A percentile compares a stretch with the other conserved stretches of the same genome.
Evolutionary conservation across 1,140 invertebrate genomes (phyloP).

Genomic region (Polypedilum vanderplanki): DNA sequence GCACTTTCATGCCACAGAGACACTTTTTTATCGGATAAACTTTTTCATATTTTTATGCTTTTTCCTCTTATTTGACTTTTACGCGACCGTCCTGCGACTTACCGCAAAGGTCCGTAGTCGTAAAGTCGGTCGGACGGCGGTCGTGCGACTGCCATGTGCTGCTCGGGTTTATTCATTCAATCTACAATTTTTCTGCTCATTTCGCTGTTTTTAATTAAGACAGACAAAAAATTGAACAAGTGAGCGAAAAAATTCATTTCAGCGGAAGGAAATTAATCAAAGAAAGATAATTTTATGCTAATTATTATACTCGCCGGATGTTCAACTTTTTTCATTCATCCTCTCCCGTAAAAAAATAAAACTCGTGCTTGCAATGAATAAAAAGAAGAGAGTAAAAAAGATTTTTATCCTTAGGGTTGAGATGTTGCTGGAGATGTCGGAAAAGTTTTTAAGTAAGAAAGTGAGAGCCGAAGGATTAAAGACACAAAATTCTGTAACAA

Average conservation of each 20-base stretch:
- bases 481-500: too few relatives aligned
- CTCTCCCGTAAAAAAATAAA: neutral
- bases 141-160: too few relatives aligned
- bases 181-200: neutral
- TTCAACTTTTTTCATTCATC: constrained; percentile 6
- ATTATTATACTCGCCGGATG: constrained; percentile 2
- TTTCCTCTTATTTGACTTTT: too few relatives aligned
- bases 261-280: constrained; percentile 9
- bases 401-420: neutral
- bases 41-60: too few relatives aligned
- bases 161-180: neutral
- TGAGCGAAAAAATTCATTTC: neutral
- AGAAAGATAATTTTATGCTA: constrained; percentile 1
- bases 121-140: too few relatives aligned
- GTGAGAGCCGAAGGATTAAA: neutral
- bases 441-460: neutral
- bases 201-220: neutral
- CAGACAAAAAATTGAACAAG: too few relatives aligned
- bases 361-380: too few relatives aligned
- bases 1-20: too few relatives aligned
- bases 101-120: too few relatives aligned
- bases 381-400: too few relatives aligned
- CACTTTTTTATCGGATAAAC: too few relatives aligned
- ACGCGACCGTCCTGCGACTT: too few relatives aligned
- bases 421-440: neutral